Base-by-base conservation (phyloP, 2,113 vertebrate species). In the Platichthys stellatus region DNA sequence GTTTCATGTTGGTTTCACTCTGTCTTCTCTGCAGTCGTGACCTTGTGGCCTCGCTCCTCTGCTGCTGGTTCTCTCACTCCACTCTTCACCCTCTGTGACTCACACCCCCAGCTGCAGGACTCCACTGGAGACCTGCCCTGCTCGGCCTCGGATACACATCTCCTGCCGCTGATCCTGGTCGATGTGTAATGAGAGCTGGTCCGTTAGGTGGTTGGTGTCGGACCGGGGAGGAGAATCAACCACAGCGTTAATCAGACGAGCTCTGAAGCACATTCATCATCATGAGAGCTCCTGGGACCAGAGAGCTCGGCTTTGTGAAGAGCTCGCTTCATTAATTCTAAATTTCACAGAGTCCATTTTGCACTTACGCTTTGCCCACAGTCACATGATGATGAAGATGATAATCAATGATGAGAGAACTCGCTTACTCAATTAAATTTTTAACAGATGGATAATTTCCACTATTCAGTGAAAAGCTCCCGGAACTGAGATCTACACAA, bases 301-400 rank as follows among this genome's bases (percentile, higher is more conserved):
- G 43, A 63, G 59, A 76, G 69, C 63, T 26, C 15, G 24, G 56
- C 40, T 26, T 60, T 4, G 38, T 51, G 18, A 73, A 81, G 68
- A 63, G 67, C 57, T 69, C 63, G 58, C 72, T 76, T 88, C 31
- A 82, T 89, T 85, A 81, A 70, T 74, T 66, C 45, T 70, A 26
- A 54, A 82, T 81, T 61, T 26, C 72, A 54, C 21, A 72, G 58
- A 51, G 49, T 70, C 26, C 53, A 66, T 63, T 82, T 85, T 74
- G 14, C 61, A 61, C 70, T 54, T 54, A 51, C 18, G 8, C 51
- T 54, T 9, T 20, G 1, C 51, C 53, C 2, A 13, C 14, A 75
- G 78, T 61, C 70, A 56, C 59, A 78, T 76, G 45, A 78, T 72
- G 58, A 71, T 72, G 58, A 71, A 63, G 72, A 3, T 74, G 74